Percentiles rank a stretch among this genome's conserved stretches.
These are phyloP conservation scores for Resseliella maxima DNA, from an alignment of 2,888 invertebrate genomes.

Conservation along the genomic window DNA sequence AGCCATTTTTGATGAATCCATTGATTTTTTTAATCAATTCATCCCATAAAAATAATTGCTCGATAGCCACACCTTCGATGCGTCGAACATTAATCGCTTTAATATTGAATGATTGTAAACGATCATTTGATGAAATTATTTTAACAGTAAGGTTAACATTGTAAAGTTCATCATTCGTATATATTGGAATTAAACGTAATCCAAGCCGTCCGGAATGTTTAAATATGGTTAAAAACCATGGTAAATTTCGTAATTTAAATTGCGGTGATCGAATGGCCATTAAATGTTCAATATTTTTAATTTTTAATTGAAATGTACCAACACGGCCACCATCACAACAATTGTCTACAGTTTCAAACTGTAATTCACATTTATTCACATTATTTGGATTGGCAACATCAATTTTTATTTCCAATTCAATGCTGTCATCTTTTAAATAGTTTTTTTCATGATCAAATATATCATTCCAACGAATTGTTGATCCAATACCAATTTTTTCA, in stretches of 20 bases:
- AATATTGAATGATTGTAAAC: neutral
- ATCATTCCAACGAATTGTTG: neutral
- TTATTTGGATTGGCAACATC: neutral
- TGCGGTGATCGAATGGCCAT: slow-evolving; percentile 30
- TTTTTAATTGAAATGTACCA: neutral
- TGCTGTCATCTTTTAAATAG: neutral
- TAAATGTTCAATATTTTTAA: neutral
- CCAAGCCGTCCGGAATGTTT: neutral
- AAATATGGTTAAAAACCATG: neutral
- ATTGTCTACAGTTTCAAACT: neutral
- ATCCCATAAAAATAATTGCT: neutral
- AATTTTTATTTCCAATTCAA: neutral
- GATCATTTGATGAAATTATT: neutral
- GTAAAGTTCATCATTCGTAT: neutral
- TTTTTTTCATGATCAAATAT: neutral
- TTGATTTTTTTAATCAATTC: neutral
- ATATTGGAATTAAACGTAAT: neutral
- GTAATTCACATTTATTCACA: neutral
- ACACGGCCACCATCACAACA: neutral
- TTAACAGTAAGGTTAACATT: neutral
- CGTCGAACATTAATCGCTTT: neutral
- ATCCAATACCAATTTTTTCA: neutral
- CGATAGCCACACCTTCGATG: too few species aligned
- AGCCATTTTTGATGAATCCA: neutral
- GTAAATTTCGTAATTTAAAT: neutral